Evolutionary conservation across 2,888 invertebrate species (phyloP), one percentile per base, ranked within the genome.

Genomic region (Philhelius pedissequus): DNA sequence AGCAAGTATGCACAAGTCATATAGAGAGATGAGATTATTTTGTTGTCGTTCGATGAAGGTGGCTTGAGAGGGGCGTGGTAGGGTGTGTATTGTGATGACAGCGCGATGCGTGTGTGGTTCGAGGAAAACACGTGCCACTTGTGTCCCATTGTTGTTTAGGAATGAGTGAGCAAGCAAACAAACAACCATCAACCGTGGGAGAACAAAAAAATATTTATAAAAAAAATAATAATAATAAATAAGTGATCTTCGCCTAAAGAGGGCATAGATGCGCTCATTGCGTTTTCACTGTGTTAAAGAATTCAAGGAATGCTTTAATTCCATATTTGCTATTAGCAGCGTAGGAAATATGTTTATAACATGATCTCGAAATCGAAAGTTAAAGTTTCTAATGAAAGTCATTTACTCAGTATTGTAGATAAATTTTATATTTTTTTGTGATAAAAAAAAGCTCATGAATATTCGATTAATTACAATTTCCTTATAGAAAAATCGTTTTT

Each of bases 91-190:
- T 69, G 73, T 52, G 78, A 38, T 68, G 52, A 68, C 30, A 68
- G 27, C 45, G 81, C 66, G 52, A 52, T 71, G 68, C 68, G 78
- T 66, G 66, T 66, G 75, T 71, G 75, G 66, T 54, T 76, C 40
- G 78, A 60, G 43, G 70, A 75, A 78, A 86, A 82, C 86, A 82
- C 86, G 86, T 86, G 86, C 86, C 86, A 82, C 20, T 66, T 60
- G 73, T 86, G 75, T 86, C 66, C 73, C 66, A 86, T 86, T 86
- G 82, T 86, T 81, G 74, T 68, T 62, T 52, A 75, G 74, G 78
- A 75, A 75, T 75, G 75, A 73, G 45, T 74, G 74, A 78, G 56
- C 73, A 52, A 52, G 52, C 38, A 68, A 18, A 54, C 48, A 56
- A 56, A 56, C 30, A 54, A 9, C 30, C 2, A 50, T 25, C 32